phyloP scores from a whole-genome alignment of 2,113 vertebrate genomes.

The Micromys minutus region DNA sequence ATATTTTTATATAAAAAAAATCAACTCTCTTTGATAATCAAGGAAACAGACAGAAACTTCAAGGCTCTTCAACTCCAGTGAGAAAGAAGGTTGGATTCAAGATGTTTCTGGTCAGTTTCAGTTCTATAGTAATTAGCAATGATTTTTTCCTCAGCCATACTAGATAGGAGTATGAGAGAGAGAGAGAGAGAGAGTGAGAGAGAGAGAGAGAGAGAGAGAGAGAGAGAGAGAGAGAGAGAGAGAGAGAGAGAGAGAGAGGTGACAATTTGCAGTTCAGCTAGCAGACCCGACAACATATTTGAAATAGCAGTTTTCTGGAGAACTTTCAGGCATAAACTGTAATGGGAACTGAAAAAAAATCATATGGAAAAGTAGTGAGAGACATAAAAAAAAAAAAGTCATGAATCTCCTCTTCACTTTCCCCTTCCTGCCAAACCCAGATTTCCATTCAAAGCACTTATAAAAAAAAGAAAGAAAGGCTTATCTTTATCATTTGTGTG shows the following conservation, averaged over 20 bases:
- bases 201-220: slow-evolving; percentile 64
- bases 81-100: slow-evolving; percentile 71
- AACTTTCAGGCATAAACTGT: slow-evolving; percentile 45
- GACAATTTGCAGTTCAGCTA: slow-evolving; percentile 71
- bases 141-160: slow-evolving; percentile 70
- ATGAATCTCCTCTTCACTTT: neutral
- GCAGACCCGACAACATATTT: slow-evolving; percentile 51
- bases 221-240: slow-evolving; percentile 51
- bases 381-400: neutral
- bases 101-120: slow-evolving; percentile 70
- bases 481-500: slow-evolving; percentile 8
- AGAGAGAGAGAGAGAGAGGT: slow-evolving; percentile 58
- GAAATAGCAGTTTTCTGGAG: slow-evolving; percentile 66
- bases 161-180: slow-evolving; percentile 38
- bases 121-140: slow-evolving; percentile 79
- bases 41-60: slow-evolving; percentile 18
- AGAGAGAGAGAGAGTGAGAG: slow-evolving; percentile 40
- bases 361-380: slow-evolving; percentile 48
- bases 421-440: slow-evolving; percentile 10
- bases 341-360: slow-evolving; percentile 58
- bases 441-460: slow-evolving; percentile 26
- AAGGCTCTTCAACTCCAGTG: neutral
- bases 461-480: slow-evolving; percentile 40
- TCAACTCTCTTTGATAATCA: slow-evolving; percentile 55
- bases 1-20: slow-evolving; percentile 65